Evolutionary conservation across 2,113 vertebrate species (phyloP), one percentile per base, ranked within the genome.

Genomic region (Desmodus rotundus): DNA sequence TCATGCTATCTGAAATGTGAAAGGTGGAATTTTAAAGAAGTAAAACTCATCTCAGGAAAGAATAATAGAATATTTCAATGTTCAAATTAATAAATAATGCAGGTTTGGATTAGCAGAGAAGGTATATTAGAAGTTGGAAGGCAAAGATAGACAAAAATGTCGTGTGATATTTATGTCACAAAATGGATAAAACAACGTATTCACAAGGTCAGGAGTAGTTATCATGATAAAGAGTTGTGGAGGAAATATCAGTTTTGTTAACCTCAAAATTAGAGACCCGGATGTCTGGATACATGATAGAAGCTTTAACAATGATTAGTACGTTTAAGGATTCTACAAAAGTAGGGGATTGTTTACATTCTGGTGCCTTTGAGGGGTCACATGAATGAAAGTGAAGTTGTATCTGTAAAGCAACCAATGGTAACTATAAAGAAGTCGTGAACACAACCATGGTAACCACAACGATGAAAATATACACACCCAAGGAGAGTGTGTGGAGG

Each of bases 11-110:
- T 82, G 38, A 91, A 89, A 82, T 65, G 2, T 63, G 8, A 89
- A 86, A 89, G 1, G 3, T 11, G 4, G 4, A 58, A 12, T 67
- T 54, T 56, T 86, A 65, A 86, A n/a, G 3, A 0, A 0, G 1
- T n/a, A 77, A 87, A 95, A 87, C 13, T 63, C 85, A 87, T 16
- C 5, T 83, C 7, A 89, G 6, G 38, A 67, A 86, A 15, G 47
- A 70, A 76, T 31, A 61, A n/a, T 50, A 19, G 4, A 28, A 24
- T 73, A 82, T 74, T 84, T 84, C 31, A 72, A 47, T 58, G 33
- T 47, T 93, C 31, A 43, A n/a, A 85, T 31, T 36, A 54, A 81
- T 68, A 63, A 26, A 38, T 63, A 61, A 56, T 56, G 20, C 8
- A 41, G 5, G 0, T 70, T 82, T 94, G 19, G 31, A 50, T 78